Conservation (phyloP, 2,888 invertebrate species). For the Diaperis boleti region DNA sequence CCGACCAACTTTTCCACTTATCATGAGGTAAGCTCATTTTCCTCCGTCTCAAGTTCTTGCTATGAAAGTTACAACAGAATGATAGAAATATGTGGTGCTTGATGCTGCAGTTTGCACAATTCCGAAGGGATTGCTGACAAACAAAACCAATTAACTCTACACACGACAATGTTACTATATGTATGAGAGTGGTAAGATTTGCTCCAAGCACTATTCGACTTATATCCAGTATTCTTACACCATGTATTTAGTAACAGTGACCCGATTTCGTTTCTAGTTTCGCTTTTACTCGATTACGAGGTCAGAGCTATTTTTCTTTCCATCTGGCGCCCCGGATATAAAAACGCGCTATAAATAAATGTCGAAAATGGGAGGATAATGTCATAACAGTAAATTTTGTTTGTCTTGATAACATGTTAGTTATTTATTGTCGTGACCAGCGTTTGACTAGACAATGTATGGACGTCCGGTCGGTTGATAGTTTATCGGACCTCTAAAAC, state of each 20-base stretch:
- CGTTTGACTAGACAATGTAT: no score
- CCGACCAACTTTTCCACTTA: slow-evolving; percentile 59
- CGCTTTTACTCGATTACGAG: background rate
- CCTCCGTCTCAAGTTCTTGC: slow-evolving; percentile 3
- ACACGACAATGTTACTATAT: slow-evolving; percentile 1
- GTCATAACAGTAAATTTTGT: background rate
- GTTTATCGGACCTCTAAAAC: no score
- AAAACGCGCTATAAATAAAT: background rate
- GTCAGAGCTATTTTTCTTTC: slow-evolving; percentile 13
- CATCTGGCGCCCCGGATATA: slow-evolving; percentile 6
- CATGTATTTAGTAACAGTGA: slow-evolving; percentile 19
- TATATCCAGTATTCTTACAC: slow-evolving; percentile 19
- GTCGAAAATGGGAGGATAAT: background rate
- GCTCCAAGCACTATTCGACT: slow-evolving; percentile 36
- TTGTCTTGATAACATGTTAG: background rate
- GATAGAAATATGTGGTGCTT: slow-evolving; percentile 67
- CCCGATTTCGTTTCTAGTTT: slow-evolving; percentile 21
- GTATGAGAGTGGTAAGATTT: slow-evolving; percentile 43
- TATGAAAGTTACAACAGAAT: slow-evolving; percentile 38
- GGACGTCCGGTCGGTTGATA: no score
- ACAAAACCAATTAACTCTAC: background rate
- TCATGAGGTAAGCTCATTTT: slow-evolving; percentile 58
- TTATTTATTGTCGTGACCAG: no score
- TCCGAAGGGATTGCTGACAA: no score
- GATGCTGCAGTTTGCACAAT: no score